A percentile compares a stretch with the other conserved stretches of the same genome.
phyloP scores from a whole-genome alignment of 1,140 invertebrate species.

The Gryllus bimaculatus region DNA sequence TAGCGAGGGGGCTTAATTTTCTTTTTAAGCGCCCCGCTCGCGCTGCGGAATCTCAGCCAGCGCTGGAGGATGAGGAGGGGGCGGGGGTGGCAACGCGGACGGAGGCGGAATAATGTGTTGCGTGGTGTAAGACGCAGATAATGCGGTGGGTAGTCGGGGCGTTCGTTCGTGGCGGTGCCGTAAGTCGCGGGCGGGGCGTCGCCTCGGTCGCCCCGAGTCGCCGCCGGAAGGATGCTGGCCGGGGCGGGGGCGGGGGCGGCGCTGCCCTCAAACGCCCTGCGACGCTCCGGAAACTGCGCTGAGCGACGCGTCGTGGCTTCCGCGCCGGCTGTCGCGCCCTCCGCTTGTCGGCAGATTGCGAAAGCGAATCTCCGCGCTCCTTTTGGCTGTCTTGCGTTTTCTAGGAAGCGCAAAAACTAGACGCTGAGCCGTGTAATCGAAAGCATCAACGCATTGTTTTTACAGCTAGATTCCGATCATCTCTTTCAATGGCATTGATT shows the following conservation, averaged over 20 bases:
- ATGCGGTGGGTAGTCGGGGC: not conserved
- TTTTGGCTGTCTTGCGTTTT: no score
- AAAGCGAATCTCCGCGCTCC: no score
- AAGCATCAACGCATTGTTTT: no score
- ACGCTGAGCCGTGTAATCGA: no score
- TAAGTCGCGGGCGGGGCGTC: not conserved
- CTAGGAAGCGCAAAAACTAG: no score
- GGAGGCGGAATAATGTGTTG: not conserved
- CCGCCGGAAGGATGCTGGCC: not conserved
- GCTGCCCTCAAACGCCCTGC: not conserved
- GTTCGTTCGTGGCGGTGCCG: not conserved
- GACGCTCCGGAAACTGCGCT: not conserved
- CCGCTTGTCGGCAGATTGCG: no score
- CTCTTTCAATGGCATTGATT: no score
- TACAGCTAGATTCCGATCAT: no score
- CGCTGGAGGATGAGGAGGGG: no score
- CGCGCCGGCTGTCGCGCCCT: not conserved
- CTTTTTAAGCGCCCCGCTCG: not conserved
- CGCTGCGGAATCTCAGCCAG: no score
- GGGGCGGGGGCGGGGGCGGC: not conserved
- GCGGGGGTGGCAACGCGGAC: not conserved
- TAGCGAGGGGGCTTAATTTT: slow-evolving; percentile 1
- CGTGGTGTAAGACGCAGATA: not conserved
- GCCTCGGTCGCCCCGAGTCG: not conserved
- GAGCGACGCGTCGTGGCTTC: not conserved